These are phyloP conservation scores for Brachyhypopomus gauderio DNA, from an alignment of 2,113 vertebrate species.

Conservation along the genomic window DNA sequence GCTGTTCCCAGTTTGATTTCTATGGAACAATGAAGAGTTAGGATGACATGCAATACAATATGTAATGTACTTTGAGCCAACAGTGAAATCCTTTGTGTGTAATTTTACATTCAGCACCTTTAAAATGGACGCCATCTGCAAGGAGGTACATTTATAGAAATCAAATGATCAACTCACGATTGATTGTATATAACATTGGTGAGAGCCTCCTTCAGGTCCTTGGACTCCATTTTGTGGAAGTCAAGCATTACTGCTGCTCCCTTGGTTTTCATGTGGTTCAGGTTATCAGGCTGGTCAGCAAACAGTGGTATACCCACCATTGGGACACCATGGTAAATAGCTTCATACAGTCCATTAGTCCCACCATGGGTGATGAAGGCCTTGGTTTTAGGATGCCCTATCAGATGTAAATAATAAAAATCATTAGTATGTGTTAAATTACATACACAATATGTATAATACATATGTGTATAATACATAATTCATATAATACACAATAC, in stretches of 20 bases:
- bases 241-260: conserved; percentile 78
- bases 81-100: too few species aligned
- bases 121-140: neutral
- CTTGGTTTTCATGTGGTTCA: conserved; percentile 78
- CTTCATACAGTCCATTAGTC: conserved; percentile 88
- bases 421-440: too few species aligned
- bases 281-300: conserved; percentile 81
- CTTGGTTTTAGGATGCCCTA: conserved; percentile 83
- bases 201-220: conserved; percentile 62
- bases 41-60: too few species aligned
- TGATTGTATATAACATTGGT: conserved; percentile 40
- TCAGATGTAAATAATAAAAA: conserved; percentile 41
- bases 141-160: neutral
- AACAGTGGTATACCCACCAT: conserved; percentile 87
- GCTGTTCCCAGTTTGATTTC: too few species aligned
- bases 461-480: too few species aligned
- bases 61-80: too few species aligned
- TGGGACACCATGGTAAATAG: conserved; percentile 85
- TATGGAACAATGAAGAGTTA: too few species aligned
- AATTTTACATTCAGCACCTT: neutral
- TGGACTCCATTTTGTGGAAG: conserved; percentile 70
- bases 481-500: too few species aligned
- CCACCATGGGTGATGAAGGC: conserved; percentile 89
- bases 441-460: too few species aligned
- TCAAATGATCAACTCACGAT: conserved; percentile 37